phyloP scores from a whole-genome alignment of 1,140 invertebrate genomes.

The Copidosoma floridanum region DNA sequence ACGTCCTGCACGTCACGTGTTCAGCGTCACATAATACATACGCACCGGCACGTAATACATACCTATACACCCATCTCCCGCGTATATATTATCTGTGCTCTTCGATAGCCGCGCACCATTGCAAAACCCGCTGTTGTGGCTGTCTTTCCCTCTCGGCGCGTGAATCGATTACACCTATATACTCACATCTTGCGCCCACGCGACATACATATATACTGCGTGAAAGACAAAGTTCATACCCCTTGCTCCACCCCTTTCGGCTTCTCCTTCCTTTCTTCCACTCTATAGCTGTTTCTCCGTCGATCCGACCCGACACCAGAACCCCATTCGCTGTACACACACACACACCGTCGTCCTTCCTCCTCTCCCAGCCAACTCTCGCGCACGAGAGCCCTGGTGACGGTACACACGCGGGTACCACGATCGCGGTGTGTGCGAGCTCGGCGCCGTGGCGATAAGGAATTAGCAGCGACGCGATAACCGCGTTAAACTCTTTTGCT shows the following conservation, averaged over 20 bases:
- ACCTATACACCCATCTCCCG: conserved; percentile 22
- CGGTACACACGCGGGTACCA: too few species aligned
- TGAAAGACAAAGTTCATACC: conserved; percentile 13
- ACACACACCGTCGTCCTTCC: too few species aligned
- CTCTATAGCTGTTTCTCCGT: conserved; percentile 1
- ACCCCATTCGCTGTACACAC: too few species aligned
- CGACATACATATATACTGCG: too few species aligned
- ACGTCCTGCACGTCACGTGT: conserved; percentile 36
- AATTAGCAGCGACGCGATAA: conserved; percentile 41
- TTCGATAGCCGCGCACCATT: too few species aligned
- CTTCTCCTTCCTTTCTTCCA: conserved; percentile 9
- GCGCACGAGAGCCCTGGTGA: background rate
- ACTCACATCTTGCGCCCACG: too few species aligned
- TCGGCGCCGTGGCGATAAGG: conserved; percentile 35
- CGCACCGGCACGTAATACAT: too few species aligned
- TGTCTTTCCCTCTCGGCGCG: too few species aligned
- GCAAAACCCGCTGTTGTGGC: too few species aligned
- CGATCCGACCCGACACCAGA: conserved; percentile 3
- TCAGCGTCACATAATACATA: conserved; percentile 22
- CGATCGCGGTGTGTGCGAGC: background rate
- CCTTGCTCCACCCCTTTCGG: conserved; percentile 12
- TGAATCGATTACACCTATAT: too few species aligned
- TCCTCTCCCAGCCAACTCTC: background rate
- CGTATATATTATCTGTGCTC: conserved; percentile 37
- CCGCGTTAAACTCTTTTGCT: conserved; percentile 35